Evolutionary conservation across 2,888 invertebrate genomes (phyloP).

Genomic region (Calameuta filiformis): DNA sequence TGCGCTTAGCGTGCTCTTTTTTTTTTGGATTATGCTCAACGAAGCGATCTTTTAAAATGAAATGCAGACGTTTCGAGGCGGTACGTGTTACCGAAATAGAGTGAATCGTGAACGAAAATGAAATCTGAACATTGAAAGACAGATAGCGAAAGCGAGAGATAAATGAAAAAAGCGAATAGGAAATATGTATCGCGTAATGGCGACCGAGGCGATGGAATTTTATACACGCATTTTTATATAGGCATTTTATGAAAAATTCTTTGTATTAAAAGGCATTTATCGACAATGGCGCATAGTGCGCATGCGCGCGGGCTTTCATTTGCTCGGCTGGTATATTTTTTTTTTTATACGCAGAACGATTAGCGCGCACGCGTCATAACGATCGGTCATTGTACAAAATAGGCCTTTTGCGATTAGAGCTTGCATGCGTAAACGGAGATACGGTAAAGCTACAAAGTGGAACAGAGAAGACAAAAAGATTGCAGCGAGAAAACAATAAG

Average conservation of each 20-base stretch:
- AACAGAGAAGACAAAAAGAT: not conserved
- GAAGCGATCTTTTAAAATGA: slow-evolving; percentile 47
- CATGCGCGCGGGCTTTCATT: slow-evolving; percentile 15
- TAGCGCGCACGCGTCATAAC: not conserved
- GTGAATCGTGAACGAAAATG: not conserved
- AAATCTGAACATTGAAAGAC: slow-evolving; percentile 15
- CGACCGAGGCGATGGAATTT: slow-evolving; percentile 25
- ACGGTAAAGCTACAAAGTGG: not conserved
- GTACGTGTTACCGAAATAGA: slow-evolving; percentile 5
- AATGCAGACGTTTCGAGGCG: slow-evolving; percentile 17
- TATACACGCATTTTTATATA: slow-evolving; percentile 38
- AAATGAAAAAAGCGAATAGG: slow-evolving; percentile 8
- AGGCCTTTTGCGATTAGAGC: not conserved
- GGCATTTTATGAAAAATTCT: slow-evolving; percentile 44
- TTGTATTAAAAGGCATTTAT: slow-evolving; percentile 44
- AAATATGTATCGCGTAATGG: slow-evolving; percentile 23
- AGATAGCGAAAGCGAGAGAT: slow-evolving; percentile 7
- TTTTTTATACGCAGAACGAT: slow-evolving; percentile 11
- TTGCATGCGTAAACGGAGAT: not conserved
- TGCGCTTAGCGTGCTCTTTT: slow-evolving; percentile 11
- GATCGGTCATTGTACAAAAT: not conserved
- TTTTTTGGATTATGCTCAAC: slow-evolving; percentile 19
- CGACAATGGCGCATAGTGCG: slow-evolving; percentile 27
- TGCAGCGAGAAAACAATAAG: not conserved
- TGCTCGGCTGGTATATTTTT: slow-evolving; percentile 43